Conservation (phyloP, 1,140 invertebrate genomes). For the Samia ricini region DNA sequence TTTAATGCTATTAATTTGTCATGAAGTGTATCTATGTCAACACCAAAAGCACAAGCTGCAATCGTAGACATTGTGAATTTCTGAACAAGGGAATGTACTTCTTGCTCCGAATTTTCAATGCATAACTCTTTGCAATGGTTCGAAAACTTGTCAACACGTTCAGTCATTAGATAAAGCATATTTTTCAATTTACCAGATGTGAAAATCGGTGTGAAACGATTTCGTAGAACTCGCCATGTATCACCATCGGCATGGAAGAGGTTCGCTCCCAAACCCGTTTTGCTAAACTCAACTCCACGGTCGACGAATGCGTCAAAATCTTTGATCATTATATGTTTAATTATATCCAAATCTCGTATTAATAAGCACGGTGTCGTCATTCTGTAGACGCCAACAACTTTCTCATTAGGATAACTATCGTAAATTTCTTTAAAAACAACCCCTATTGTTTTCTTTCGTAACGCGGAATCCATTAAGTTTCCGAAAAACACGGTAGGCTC, state of each 20-base stretch:
- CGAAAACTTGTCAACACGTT: slow-evolving; percentile 49
- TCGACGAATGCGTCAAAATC: slow-evolving; percentile 78
- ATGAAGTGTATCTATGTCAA: slow-evolving; percentile 66
- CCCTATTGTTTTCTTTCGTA: slow-evolving; percentile 25
- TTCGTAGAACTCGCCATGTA: slow-evolving; percentile 78
- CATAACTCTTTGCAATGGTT: slow-evolving; percentile 32
- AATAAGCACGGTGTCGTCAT: slow-evolving; percentile 70
- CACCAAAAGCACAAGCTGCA: slow-evolving; percentile 79
- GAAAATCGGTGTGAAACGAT: slow-evolving; percentile 78
- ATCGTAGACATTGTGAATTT: slow-evolving; percentile 73
- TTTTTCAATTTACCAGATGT: slow-evolving; percentile 79
- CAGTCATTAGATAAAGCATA: slow-evolving; percentile 68
- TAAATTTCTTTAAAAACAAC: slow-evolving; percentile 34
- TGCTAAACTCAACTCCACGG: slow-evolving; percentile 66
- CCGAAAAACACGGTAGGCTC: slow-evolving; percentile 29
- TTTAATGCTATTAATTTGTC: slow-evolving; percentile 23
- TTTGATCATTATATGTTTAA: slow-evolving; percentile 80
- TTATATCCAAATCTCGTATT: slow-evolving; percentile 78
- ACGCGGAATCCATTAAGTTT: slow-evolving; percentile 28
- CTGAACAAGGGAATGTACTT: slow-evolving; percentile 60
- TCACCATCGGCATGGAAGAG: slow-evolving; percentile 69
- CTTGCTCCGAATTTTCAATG: slow-evolving; percentile 35
- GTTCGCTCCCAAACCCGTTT: slow-evolving; percentile 71
- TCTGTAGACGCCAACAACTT: slow-evolving; percentile 50
- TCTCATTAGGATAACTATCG: slow-evolving; percentile 38